Base-by-base conservation (phyloP, 1,140 invertebrate species). In the Streblospio benedicti region DNA sequence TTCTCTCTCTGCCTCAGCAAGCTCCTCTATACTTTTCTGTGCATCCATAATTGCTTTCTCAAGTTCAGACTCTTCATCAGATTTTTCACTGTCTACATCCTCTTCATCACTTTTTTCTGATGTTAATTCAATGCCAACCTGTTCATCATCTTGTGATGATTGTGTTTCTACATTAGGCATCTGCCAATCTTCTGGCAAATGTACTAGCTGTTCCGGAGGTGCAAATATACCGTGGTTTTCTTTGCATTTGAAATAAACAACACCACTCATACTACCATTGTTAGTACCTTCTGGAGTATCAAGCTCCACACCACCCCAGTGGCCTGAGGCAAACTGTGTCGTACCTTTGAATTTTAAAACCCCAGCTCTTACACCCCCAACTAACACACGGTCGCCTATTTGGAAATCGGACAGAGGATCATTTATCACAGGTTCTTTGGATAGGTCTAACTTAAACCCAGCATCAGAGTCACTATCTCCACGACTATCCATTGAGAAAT, bases 301-400 rank as follows among this genome's bases (percentile, higher is more conserved):
- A 44, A 83, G 65, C 66, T 81, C 79, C 14, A 82, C 74, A 4
- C 81, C 81, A 53, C 75, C 79, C 79, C 79, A 81, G 35, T 77
- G 59, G 12, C 93, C 93, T 9, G 84, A 69, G 6, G 91, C 90
- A 76, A 96, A 97, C 55, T 91, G 85, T n/a, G 91, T 90, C 28
- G 80, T 76, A n/a, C 93, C 93, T 63, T 92, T 82, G 74, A 85
- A 96, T 57, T 85, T 83, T 16, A 97, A 79, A 28, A 85, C 83
- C 58, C 93, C 94, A 32, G 86, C 84, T 79, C 92, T 92, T 31
- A 86, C 86, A 55, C 86, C 87, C 55, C 84, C 84, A 6, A 95
- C 90, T 61, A 93, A 90, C 14, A 97, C 92, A 49, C 90, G 82
- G 69, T 95, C 91, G 27, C 91, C 91, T 61, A 92, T 73, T 69